Evolutionary conservation across 2,113 vertebrate genomes (phyloP).

Genomic region (Poecilia latipinna): DNA sequence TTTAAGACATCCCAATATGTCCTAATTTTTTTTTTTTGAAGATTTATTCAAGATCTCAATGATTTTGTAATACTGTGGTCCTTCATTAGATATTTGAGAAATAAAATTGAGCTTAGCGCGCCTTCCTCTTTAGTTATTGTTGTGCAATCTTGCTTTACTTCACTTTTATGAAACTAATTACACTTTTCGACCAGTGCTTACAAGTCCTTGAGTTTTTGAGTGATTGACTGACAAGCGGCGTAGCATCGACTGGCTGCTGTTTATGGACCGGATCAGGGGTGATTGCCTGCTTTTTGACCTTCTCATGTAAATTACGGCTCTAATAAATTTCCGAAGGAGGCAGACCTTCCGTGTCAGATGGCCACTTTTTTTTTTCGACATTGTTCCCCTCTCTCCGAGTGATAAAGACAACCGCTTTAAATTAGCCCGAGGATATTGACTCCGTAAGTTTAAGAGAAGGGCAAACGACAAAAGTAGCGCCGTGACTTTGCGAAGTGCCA

Average conservation of each 20-base stretch:
- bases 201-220: constrained; percentile 48
- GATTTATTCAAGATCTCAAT: background rate
- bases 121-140: background rate
- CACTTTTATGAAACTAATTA: constrained; percentile 46
- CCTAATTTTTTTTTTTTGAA: too few relatives aligned
- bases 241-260: constrained; percentile 51
- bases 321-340: constrained; percentile 65
- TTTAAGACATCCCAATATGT: too few relatives aligned
- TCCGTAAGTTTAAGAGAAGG: constrained; percentile 65
- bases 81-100: background rate
- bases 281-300: constrained; percentile 71
- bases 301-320: constrained; percentile 67
- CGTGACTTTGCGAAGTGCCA: constrained; percentile 66
- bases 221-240: constrained; percentile 51
- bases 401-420: constrained; percentile 65
- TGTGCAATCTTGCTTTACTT: constrained; percentile 17
- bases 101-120: background rate
- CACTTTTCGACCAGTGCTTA: constrained; percentile 38
- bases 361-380: constrained; percentile 60
- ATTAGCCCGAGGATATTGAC: constrained; percentile 65
- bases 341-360: constrained; percentile 44
- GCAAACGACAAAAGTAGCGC: constrained; percentile 46
- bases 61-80: background rate
- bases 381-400: constrained; percentile 57
- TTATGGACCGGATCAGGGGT: constrained; percentile 70